phyloP scores from a whole-genome alignment of 2,888 invertebrate species.

The Chloroclysta siterata region DNA sequence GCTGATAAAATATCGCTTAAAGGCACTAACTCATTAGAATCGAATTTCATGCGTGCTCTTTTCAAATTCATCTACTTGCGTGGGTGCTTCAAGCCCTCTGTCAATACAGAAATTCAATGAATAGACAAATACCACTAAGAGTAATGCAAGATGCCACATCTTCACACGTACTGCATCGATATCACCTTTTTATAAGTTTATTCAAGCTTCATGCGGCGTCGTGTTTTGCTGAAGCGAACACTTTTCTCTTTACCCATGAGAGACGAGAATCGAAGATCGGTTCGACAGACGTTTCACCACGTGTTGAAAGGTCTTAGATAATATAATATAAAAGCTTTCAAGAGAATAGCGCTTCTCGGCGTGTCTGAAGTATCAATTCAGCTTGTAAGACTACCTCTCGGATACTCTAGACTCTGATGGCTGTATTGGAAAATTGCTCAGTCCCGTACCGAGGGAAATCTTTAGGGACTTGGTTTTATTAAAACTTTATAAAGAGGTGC shows the following conservation, averaged over 20 bases:
- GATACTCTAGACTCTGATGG: slow-evolving; percentile 70
- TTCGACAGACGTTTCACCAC: slow-evolving; percentile 79
- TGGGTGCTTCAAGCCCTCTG: slow-evolving; percentile 9
- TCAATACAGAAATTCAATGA: slow-evolving; percentile 36
- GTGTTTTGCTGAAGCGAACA: slow-evolving; percentile 54
- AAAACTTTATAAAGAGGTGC: slow-evolving; percentile 63
- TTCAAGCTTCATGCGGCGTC: slow-evolving; percentile 52
- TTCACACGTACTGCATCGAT: slow-evolving; percentile 50
- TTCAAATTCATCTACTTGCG: slow-evolving; percentile 16
- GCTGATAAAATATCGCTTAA: slow-evolving; percentile 24
- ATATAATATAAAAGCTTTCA: slow-evolving; percentile 85
- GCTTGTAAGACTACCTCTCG: slow-evolving; percentile 79
- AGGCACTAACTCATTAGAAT: slow-evolving; percentile 17
- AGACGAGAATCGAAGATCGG: slow-evolving; percentile 70
- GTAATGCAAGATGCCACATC: slow-evolving; percentile 29
- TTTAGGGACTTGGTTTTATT: slow-evolving; percentile 70
- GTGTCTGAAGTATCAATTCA: slow-evolving; percentile 84
- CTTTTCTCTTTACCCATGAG: slow-evolving; percentile 64
- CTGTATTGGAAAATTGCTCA: slow-evolving; percentile 80
- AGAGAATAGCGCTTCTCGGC: slow-evolving; percentile 78
- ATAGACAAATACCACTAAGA: slow-evolving; percentile 29
- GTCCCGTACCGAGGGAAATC: slow-evolving; percentile 59
- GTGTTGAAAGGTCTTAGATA: slow-evolving; percentile 81
- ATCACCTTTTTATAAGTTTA: slow-evolving; percentile 57
- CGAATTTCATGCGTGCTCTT: slow-evolving; percentile 11